phyloP scores from a whole-genome alignment of 2,113 vertebrate species.

The Thunnus thynnus region DNA sequence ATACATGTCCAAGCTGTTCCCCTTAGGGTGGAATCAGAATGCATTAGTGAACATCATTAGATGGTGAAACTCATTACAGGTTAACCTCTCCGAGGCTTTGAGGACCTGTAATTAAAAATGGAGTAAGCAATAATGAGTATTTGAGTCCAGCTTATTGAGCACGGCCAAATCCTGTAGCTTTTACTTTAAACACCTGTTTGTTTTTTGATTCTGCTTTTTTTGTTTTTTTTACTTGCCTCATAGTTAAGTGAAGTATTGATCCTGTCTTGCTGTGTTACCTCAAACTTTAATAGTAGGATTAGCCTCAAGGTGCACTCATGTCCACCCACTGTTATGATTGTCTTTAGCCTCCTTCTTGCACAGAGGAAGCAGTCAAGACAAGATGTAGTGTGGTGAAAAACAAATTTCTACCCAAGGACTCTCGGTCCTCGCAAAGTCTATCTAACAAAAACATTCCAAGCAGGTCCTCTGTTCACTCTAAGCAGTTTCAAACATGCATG shows the following conservation, averaged over 20 bases:
- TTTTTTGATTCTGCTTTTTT: neutral
- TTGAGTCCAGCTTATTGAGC: conserved; percentile 43
- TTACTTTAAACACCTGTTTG: conserved; percentile 31
- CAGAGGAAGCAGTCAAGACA: conserved; percentile 51
- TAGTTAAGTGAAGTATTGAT: conserved; percentile 75
- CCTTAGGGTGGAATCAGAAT: conserved; percentile 63
- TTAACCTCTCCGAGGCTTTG: conserved; percentile 70
- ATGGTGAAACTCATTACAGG: conserved; percentile 73
- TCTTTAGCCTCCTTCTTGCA: conserved; percentile 50
- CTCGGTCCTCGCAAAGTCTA: conserved; percentile 37
- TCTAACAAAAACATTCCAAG: conserved; percentile 39
- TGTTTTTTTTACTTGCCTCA: conserved; percentile 39
- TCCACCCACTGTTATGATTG: conserved; percentile 68
- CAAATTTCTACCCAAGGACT: conserved; percentile 53
- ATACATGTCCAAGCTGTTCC: conserved; percentile 44
- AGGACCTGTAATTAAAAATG: conserved; percentile 74
- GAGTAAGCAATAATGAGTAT: conserved; percentile 63
- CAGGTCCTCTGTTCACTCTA: conserved; percentile 56
- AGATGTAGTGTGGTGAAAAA: conserved; percentile 26
- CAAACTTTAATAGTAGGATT: conserved; percentile 73
- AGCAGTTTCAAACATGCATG: conserved; percentile 71
- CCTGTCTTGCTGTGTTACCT: conserved; percentile 66
- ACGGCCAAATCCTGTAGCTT: conserved; percentile 53
- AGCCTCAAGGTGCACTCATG: conserved; percentile 72
- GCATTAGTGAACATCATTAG: conserved; percentile 71